Evolutionary conservation across 2,797 vertebrate genomes (phyloP).

Genomic region (Pipistrellus nathusii): DNA sequence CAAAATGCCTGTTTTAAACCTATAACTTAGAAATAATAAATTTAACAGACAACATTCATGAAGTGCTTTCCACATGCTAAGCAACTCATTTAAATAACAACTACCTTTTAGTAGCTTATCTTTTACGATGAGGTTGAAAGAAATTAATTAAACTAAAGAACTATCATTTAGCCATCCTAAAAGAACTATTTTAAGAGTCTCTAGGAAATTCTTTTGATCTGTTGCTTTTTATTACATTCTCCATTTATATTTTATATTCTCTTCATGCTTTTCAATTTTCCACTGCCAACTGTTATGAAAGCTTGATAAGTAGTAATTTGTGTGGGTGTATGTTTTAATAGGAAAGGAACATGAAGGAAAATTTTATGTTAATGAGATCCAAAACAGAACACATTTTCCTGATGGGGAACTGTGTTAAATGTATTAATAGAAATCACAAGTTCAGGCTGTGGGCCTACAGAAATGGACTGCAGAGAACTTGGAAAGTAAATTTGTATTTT

Average conservation of each 20-base stretch:
- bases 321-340: slow-evolving; percentile 34
- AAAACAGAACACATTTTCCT: slow-evolving; percentile 26
- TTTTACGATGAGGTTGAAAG: slow-evolving; percentile 36
- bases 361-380: slow-evolving; percentile 14
- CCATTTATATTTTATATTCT: slow-evolving; percentile 32
- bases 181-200: slow-evolving; percentile 48
- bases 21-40: neutral
- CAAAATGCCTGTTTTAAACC: slow-evolving; percentile 20
- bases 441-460: neutral
- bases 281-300: slow-evolving; percentile 46
- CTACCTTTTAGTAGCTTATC: neutral
- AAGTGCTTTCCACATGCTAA: slow-evolving; percentile 34
- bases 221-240: neutral
- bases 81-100: slow-evolving; percentile 47
- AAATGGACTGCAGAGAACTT: slow-evolving; percentile 33
- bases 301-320: neutral
- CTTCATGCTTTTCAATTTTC: slow-evolving; percentile 31
- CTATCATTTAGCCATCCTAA: neutral
- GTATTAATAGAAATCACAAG: slow-evolving; percentile 10
- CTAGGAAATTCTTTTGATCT: slow-evolving; percentile 9
- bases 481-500: neutral
- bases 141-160: slow-evolving; percentile 26
- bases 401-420: neutral
- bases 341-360: slow-evolving; percentile 45
- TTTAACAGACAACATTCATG: slow-evolving; percentile 6